Percentiles rank a stretch among this genome's conserved stretches.
Conservation (phyloP, 1,140 invertebrate species). For the Saccostrea cuccullata region DNA sequence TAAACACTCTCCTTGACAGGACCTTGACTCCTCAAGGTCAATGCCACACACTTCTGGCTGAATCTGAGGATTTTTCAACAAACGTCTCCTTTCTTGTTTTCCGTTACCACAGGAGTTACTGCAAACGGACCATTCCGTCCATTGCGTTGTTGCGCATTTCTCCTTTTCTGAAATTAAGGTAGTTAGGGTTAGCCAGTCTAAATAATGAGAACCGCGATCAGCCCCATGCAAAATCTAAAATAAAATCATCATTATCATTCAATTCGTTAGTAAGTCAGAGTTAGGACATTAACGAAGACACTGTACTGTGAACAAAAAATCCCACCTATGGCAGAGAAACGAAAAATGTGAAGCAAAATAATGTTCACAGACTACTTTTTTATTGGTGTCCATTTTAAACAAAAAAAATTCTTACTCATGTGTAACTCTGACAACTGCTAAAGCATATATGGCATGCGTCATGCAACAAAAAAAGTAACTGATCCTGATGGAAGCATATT, state of each 20-base stretch:
- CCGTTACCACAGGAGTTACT: conserved; percentile 82
- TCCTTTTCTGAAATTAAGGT: conserved; percentile 74
- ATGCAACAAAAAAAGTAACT: neutral
- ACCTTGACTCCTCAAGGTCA: conserved; percentile 76
- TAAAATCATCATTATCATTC: neutral
- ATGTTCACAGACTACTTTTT: neutral
- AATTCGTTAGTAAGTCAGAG: conserved; percentile 1
- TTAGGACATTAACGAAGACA: neutral
- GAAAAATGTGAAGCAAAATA: neutral
- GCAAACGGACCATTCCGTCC: conserved; percentile 83
- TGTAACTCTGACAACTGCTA: conserved; percentile 32
- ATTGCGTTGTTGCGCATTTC: conserved; percentile 81
- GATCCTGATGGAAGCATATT: neutral
- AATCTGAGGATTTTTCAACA: conserved; percentile 79
- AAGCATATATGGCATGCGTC: conserved; percentile 17
- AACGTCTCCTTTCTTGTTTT: conserved; percentile 78
- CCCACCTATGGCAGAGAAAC: conserved; percentile 6
- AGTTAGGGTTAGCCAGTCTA: conserved; percentile 29
- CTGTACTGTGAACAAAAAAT: neutral
- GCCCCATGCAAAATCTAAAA: conserved; percentile 23
- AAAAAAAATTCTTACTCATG: neutral
- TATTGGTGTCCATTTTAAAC: neutral
- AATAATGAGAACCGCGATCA: conserved; percentile 22
- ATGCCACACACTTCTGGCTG: conserved; percentile 78
- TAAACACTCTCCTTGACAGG: conserved; percentile 76